phyloP scores from a whole-genome alignment of 2,888 invertebrate genomes.

The Muscina levida region DNA sequence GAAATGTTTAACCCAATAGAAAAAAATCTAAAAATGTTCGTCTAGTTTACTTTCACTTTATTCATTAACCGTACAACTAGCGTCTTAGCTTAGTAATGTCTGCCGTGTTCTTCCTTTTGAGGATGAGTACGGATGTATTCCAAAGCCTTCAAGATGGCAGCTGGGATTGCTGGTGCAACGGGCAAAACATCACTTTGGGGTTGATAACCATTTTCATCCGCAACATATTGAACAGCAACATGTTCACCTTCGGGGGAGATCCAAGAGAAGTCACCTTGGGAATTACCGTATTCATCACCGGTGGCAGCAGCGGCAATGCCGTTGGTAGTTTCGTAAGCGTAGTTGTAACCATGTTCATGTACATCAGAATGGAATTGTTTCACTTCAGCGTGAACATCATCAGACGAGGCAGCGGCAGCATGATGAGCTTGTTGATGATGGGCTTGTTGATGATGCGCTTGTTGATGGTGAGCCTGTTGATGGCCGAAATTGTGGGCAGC shows the following conservation, averaged over 20 bases:
- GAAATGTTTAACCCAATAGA: too few relatives aligned
- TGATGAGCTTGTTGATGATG: too few relatives aligned
- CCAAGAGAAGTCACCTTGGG: slow-evolving; percentile 71
- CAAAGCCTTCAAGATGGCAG: slow-evolving; percentile 66
- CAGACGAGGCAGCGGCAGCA: neutral
- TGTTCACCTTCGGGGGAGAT: slow-evolving; percentile 74
- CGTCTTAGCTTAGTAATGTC: neutral
- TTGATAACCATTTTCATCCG: slow-evolving; percentile 74
- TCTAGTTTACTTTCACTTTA: too few relatives aligned
- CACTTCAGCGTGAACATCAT: slow-evolving; percentile 68
- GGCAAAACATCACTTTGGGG: slow-evolving; percentile 67
- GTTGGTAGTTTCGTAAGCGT: slow-evolving; percentile 70
- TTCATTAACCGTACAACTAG: too few relatives aligned
- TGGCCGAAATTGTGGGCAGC: neutral
- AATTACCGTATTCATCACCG: slow-evolving; percentile 72
- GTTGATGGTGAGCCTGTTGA: neutral
- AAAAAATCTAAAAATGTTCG: too few relatives aligned
- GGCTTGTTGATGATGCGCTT: neutral
- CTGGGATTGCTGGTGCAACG: slow-evolving; percentile 69
- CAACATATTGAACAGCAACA: slow-evolving; percentile 71
- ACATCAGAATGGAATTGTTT: slow-evolving; percentile 68
- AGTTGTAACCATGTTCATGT: slow-evolving; percentile 71
- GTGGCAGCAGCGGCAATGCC: slow-evolving; percentile 67
- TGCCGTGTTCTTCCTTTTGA: slow-evolving; percentile 48
- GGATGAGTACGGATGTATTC: slow-evolving; percentile 68